Base-by-base conservation (phyloP, 1,140 invertebrate species). In the Cydia splendana region DNA sequence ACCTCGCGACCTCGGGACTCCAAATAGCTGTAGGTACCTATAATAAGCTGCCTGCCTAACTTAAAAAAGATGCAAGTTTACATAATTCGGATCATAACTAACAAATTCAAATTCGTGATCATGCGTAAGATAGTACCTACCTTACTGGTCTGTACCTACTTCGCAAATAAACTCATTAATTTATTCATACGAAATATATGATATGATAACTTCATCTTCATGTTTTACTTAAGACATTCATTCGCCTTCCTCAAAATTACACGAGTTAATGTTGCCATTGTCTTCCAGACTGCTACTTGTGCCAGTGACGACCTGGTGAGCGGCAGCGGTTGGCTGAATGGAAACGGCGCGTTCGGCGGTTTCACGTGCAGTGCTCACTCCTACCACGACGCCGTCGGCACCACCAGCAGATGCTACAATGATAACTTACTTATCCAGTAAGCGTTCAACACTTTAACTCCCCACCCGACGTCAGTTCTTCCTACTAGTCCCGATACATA, bases 371-470 rank as follows among this genome's bases (percentile, higher is more conserved):
- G 81, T 0, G 30, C 62, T 0, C 81, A 93, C 75, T 48, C 91
- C 0, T 77, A 67, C 76, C 86, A 88, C 76, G 81, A 87, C 4
- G 84, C 89, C 13, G 65, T 86, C 30, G 74, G 75, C 24, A 91
- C 89, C 1, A 80, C 42, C 7, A 69, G 77, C 18, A 82, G 85
- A 79, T 92, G 91, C 75, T 90, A 79, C 74, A 87, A 87, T 57
- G 89, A 91, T 48, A 87, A 91, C 62, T 51, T 86, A 15, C 84
- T 92, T 48, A 90, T 93, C 65, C 78, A 85, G 91, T 93, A 78
- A 76, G 78, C 77, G 13, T 15, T 12, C 45, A 7, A 7, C 7
- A 45, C 42, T 10, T 45, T 45, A 45, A 45, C 10, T 45, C 45
- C 45, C 45, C 9, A 38, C 34, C 3, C 45, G 45, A 1, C 15